These are phyloP conservation scores for Hipposideros larvatus DNA, from an alignment of 2,797 vertebrate species.

Conservation along the genomic window DNA sequence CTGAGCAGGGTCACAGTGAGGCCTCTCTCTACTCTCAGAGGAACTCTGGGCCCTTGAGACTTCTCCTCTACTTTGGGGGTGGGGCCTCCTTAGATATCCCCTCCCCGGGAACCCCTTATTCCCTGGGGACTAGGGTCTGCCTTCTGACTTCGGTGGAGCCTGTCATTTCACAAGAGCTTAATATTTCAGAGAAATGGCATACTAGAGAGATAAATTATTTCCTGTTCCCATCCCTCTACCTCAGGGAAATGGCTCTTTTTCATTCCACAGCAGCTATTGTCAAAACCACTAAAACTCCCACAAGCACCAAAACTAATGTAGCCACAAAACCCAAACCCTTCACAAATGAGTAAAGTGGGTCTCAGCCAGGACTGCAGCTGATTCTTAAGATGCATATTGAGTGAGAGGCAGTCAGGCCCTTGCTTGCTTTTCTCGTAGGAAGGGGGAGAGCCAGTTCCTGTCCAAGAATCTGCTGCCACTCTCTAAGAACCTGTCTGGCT, in stretches of 20 bases:
- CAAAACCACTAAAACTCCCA: slow-evolving; percentile 29
- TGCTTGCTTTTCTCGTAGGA: not conserved
- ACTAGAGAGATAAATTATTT: not conserved
- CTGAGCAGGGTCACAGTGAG: not conserved
- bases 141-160: not conserved
- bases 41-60: not conserved
- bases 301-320: slow-evolving; percentile 4
- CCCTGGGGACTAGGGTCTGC: not conserved
- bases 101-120: not conserved
- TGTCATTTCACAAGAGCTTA: not conserved
- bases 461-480: not conserved
- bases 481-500: fast-evolving
- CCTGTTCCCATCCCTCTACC: not conserved
- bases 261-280: not conserved
- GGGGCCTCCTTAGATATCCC: not conserved
- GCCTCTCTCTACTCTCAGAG: not conserved
- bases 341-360: not conserved
- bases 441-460: not conserved
- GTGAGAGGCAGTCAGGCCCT: not conserved
- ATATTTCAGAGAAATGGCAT: slow-evolving; percentile 8
- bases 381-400: not conserved
- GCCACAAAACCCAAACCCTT: slow-evolving; percentile 32
- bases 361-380: not conserved
- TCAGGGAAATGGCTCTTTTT: slow-evolving; percentile 23
- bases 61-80: fast-evolving